phyloP scores from a whole-genome alignment of 37 sponge, comb jelly and placozoan species.

The Hexactinellida sp. region DNA sequence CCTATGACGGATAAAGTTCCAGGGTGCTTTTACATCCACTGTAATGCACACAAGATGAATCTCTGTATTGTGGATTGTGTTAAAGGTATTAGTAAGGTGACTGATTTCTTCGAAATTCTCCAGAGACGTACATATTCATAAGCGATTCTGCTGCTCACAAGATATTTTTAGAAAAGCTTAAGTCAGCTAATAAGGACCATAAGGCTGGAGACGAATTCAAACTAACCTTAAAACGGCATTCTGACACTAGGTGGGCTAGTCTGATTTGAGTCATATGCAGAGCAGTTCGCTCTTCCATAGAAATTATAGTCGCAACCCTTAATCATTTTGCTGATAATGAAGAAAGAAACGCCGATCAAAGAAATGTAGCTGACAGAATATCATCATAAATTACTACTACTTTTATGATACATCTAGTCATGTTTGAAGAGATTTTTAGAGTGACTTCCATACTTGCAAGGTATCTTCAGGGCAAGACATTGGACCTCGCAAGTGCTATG shows the following conservation, averaged over 20 bases:
- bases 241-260: no score
- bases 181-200: not conserved
- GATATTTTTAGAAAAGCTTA: not conserved
- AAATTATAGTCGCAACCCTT: not conserved
- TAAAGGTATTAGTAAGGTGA: no score
- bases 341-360: no score
- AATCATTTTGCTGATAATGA: no score
- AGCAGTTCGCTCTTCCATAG: not conserved
- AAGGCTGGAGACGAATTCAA: not conserved
- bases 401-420: not conserved
- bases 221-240: not conserved
- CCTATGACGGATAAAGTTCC: not conserved
- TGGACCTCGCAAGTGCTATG: not conserved
- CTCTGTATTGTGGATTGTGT: no score
- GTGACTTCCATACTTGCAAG: not conserved
- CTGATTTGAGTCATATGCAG: not conserved
- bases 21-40: not conserved
- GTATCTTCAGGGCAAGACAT: not conserved
- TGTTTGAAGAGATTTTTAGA: not conserved
- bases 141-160: not conserved
- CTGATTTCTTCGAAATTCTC: not conserved
- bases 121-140: not conserved
- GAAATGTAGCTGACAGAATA: no score
- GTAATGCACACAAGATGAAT: no score
- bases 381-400: not conserved